Evolutionary conservation across 35 echinoderm and acorn worm species (phyloP), one percentile per base, ranked within the genome.

Genomic region (Patiria miniata): DNA sequence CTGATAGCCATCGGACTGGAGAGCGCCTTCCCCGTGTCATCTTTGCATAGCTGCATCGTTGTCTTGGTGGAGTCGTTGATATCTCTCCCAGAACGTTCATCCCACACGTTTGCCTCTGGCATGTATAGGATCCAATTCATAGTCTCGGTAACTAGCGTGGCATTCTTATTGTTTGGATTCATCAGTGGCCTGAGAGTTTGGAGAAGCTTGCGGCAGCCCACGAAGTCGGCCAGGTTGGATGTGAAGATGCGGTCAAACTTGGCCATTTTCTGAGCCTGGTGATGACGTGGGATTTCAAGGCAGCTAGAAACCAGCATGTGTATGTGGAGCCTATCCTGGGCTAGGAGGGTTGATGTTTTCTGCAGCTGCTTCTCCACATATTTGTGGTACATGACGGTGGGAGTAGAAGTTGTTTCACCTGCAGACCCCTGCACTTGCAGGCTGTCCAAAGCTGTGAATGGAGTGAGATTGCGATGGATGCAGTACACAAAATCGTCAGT

Each of bases 161-260:
- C 82, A 36, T 84, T 32, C 18, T 58, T 84, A 32, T 84, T 84
- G 30, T 15, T 16, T 14, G 82, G 37, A 33, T 84, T 84, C 29
- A 84, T 32, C 8, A 84, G 82, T 10, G 52, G 29, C 18, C 57
- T 34, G 12, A 83, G 57, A 57, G 32, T 23, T 37, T 60, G 29
- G 7, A 83, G 38, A 8, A 83, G 51, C 37, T 29, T 61, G 30
- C 57, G 16, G 34, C 32, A 57, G 42, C 81, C 81, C 17, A 59
- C 22, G 2, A 1, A 38, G 42, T 83, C 81, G 5, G 81, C 81
- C 37, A 83, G 16, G 29, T 19, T 83, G 28, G 81, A 83, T 16
- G 81, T 83, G 14, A 83, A 83, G 42, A 83, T 83, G 6, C 81
- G n/a, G 38, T 83, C 81, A 57, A 57, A 83, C 51, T 87, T 51